Conservation (phyloP, 2,113 vertebrate genomes). For the Abramis brama region DNA sequence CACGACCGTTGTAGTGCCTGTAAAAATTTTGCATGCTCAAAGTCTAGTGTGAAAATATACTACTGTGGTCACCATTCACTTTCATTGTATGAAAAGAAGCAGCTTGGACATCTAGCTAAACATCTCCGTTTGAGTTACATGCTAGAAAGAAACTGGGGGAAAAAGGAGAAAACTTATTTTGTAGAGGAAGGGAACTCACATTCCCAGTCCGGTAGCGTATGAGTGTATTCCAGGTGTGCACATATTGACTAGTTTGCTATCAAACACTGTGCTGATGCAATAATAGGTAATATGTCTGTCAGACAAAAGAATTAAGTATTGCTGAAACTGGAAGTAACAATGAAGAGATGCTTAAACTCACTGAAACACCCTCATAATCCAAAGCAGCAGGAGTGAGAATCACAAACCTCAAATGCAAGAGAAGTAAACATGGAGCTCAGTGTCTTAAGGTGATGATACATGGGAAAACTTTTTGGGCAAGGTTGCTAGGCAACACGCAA, state of each 20-base stretch:
- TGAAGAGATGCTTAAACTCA: not conserved
- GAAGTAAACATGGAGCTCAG: not conserved
- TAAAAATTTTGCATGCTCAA: too few relatives aligned
- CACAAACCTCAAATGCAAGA: not conserved
- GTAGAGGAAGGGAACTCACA: not conserved
- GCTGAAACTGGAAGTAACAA: slow-evolving; percentile 12
- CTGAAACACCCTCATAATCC: not conserved
- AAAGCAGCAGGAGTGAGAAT: not conserved
- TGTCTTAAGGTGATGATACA: slow-evolving; percentile 35
- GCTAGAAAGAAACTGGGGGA: not conserved
- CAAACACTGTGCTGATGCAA: slow-evolving; percentile 39
- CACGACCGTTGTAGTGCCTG: too few relatives aligned
- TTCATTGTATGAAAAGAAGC: not conserved
- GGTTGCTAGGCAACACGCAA: slow-evolving; percentile 19
- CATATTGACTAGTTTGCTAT: slow-evolving; percentile 12
- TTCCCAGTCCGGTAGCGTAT: not conserved
- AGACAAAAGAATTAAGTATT: slow-evolving; percentile 13
- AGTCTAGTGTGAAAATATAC: too few relatives aligned
- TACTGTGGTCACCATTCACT: not conserved
- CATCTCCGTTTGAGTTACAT: not conserved
- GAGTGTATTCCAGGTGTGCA: not conserved
- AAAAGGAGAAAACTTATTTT: not conserved
- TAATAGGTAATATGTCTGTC: slow-evolving; percentile 26
- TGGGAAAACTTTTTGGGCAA: not conserved
- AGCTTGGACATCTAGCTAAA: not conserved